phyloP scores from a whole-genome alignment of 2,113 vertebrate genomes.

The Cheirogaleus medius region DNA sequence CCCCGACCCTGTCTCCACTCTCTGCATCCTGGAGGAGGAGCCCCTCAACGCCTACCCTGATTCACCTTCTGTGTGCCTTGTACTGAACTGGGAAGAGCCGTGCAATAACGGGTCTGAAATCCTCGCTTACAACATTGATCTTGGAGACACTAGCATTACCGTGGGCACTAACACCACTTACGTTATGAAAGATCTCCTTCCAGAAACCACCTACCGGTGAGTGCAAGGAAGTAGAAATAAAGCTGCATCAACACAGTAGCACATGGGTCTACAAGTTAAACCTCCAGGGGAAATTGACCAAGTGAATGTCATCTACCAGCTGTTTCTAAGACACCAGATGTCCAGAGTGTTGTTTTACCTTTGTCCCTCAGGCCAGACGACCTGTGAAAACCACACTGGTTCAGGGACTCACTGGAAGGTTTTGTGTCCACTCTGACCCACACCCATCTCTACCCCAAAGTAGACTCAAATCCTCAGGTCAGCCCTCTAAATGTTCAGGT shows the following conservation, averaged over 20 bases:
- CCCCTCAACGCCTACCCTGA: slow-evolving; percentile 79
- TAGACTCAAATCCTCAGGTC: not conserved
- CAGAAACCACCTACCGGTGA: slow-evolving; percentile 96
- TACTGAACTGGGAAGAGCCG: slow-evolving; percentile 95
- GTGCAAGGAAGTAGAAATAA: not conserved
- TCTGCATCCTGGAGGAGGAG: slow-evolving; percentile 89
- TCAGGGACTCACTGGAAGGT: not conserved
- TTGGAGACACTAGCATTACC: slow-evolving; percentile 88
- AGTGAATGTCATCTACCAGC: not conserved
- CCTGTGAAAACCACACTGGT: not conserved
- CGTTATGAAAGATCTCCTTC: slow-evolving; percentile 89
- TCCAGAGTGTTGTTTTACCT: not conserved
- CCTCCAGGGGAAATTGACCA: not conserved
- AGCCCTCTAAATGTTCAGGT: not conserved
- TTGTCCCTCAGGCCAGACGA: not conserved
- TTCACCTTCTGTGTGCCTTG: slow-evolving; percentile 92
- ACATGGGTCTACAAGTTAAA: not conserved
- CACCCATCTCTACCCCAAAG: not conserved
- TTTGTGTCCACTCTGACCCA: not conserved
- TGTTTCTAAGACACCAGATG: not conserved
- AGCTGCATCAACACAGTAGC: not conserved
- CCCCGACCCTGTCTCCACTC: slow-evolving; percentile 88
- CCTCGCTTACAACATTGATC: slow-evolving; percentile 90
- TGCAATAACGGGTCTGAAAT: slow-evolving; percentile 95
- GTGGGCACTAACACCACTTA: slow-evolving; percentile 89